phyloP scores from a whole-genome alignment of 2,113 vertebrate species.

The Amphiprion ocellaris region DNA sequence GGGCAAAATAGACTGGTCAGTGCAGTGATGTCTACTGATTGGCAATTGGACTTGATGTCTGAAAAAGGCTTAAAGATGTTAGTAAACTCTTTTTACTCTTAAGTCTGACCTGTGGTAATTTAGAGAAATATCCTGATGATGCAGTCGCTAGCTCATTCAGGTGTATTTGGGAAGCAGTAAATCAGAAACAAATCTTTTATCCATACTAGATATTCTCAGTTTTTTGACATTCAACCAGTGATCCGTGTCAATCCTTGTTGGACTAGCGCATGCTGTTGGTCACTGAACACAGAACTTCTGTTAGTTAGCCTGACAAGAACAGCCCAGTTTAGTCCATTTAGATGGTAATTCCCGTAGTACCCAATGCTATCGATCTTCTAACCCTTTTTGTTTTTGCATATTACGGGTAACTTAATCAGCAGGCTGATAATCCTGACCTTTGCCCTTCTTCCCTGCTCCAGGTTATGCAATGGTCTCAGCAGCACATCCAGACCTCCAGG shows the following conservation, averaged over 20 bases:
- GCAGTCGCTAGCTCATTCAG: not conserved
- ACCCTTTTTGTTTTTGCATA: constrained; percentile 14
- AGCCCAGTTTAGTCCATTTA: not conserved
- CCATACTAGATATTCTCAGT: not conserved
- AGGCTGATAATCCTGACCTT: constrained; percentile 49
- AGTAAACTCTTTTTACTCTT: too few species aligned
- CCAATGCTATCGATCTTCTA: constrained; percentile 1
- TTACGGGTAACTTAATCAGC: constrained; percentile 16
- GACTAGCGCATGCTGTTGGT: not conserved
- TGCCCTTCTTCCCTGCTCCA: constrained; percentile 67
- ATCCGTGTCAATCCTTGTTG: not conserved
- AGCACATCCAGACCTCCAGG: constrained; percentile 94
- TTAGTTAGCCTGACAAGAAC: not conserved
- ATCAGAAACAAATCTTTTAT: not conserved
- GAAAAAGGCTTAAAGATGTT: not conserved
- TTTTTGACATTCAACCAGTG: constrained; percentile 7
- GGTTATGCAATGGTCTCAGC: constrained; percentile 99
- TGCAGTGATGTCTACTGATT: not conserved
- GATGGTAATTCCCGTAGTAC: not conserved
- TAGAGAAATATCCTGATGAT: not conserved
- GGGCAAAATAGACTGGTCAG: not conserved
- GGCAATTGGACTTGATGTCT: not conserved
- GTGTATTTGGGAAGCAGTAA: constrained; percentile 21
- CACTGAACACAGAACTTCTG: not conserved
- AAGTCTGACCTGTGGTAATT: not conserved